Evolutionary conservation across 2,113 vertebrate genomes (phyloP).

Genomic region (Neofelis nebulosa): DNA sequence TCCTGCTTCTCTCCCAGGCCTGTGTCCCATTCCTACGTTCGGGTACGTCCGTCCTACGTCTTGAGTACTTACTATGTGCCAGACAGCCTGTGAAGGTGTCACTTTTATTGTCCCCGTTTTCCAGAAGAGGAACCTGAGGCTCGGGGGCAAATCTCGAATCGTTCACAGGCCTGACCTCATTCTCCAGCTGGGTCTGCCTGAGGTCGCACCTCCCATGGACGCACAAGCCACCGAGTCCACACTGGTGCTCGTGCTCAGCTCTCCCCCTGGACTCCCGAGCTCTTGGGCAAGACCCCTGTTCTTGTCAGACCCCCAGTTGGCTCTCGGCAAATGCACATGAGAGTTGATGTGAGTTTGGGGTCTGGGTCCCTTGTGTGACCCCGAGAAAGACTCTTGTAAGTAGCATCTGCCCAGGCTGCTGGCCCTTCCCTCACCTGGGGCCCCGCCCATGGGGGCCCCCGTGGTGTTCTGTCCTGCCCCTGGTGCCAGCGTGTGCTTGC

Average conservation of each 20-base stretch:
- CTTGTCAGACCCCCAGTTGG: too few relatives aligned
- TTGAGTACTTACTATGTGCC: background rate
- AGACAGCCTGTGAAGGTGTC: background rate
- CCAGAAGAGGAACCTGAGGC: background rate
- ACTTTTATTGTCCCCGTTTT: background rate
- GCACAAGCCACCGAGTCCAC: rapidly evolving
- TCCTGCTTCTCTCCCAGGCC: rapidly evolving
- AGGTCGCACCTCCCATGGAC: rapidly evolving
- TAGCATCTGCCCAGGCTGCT: rapidly evolving
- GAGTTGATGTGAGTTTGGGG: background rate
- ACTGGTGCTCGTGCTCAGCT: rapidly evolving
- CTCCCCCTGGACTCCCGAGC: background rate
- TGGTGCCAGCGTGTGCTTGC: rapidly evolving
- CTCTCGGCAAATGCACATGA: background rate
- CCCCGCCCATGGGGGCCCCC: rapidly evolving
- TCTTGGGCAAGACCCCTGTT: background rate
- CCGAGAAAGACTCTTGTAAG: rapidly evolving
- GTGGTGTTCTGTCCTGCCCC: background rate
- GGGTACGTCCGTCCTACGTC: rapidly evolving
- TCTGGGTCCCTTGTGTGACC: rapidly evolving
- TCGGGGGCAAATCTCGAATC: rapidly evolving
- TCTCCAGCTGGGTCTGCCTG: background rate
- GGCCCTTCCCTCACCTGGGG: background rate
- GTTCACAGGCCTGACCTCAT: rapidly evolving
- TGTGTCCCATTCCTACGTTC: rapidly evolving